A percentile compares a stretch with the other conserved stretches of the same genome.
phyloP scores from a whole-genome alignment of 1,140 invertebrate species.

The Drosophila ficusphila region DNA sequence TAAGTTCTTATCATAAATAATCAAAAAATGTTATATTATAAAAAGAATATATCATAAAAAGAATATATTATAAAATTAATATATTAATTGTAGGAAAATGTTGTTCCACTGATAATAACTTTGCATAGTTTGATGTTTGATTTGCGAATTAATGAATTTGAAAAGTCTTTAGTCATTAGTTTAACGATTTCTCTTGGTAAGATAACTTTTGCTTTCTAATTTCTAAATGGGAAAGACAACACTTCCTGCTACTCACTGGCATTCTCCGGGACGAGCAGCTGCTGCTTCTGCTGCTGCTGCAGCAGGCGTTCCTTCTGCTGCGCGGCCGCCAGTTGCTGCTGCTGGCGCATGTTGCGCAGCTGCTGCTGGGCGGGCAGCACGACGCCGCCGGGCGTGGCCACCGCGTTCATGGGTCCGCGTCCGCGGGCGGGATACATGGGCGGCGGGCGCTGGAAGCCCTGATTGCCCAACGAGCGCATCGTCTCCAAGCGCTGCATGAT shows the following conservation, averaged over 20 bases:
- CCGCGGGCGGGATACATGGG: conserved; percentile 73
- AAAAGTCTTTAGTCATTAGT: too few relatives aligned
- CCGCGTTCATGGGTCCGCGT: conserved; percentile 74
- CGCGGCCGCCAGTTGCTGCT: conserved; percentile 77
- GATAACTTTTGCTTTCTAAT: too few relatives aligned
- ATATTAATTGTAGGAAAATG: too few relatives aligned
- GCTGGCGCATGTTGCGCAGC: conserved; percentile 72
- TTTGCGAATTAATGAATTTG: too few relatives aligned
- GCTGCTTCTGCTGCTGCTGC: conserved; percentile 90
- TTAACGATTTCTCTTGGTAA: too few relatives aligned
- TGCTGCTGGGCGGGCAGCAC: conserved; percentile 80
- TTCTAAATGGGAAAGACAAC: neutral
- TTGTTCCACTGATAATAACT: too few relatives aligned
- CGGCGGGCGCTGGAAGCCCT: conserved; percentile 79
- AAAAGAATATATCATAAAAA: too few relatives aligned
- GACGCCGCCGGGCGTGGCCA: conserved; percentile 68
- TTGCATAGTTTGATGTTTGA: too few relatives aligned
- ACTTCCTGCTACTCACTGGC: conserved; percentile 83
- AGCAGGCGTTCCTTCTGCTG: conserved; percentile 86
- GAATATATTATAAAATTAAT: too few relatives aligned
- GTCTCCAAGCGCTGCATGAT: conserved; percentile 56
- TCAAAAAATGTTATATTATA: too few relatives aligned
- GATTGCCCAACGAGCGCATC: conserved; percentile 61
- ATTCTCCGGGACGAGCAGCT: conserved; percentile 88
- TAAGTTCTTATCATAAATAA: too few relatives aligned